Conservation (phyloP, 1,140 invertebrate species). For the Drosophila tristis region DNA sequence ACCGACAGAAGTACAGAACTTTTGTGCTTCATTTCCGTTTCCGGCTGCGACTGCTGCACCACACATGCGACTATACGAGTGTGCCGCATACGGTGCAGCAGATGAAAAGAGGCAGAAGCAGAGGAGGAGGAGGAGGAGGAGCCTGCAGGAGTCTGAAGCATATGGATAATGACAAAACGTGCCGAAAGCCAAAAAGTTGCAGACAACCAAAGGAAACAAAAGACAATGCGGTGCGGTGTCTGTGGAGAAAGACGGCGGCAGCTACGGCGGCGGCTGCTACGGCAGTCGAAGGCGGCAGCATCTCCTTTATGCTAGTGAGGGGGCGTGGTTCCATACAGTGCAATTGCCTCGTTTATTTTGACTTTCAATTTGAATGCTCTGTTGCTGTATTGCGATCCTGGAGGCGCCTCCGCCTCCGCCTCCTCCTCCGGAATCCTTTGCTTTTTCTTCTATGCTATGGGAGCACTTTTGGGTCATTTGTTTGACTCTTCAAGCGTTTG, state of each 20-base stretch:
- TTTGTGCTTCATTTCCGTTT: constrained; percentile 62
- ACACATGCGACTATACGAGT: constrained; percentile 5
- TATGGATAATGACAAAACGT: constrained; percentile 56
- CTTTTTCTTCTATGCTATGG: constrained; percentile 18
- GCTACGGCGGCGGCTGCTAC: neutral
- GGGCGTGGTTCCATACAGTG: constrained; percentile 9
- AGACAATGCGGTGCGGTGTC: constrained; percentile 37
- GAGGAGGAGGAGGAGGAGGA: too few species aligned
- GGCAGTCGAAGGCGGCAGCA: neutral
- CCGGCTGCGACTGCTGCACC: constrained; percentile 19
- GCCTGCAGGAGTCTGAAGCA: constrained; percentile 15
- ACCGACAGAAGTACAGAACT: constrained; percentile 22
- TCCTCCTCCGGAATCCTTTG: neutral
- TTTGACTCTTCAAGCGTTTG: neutral
- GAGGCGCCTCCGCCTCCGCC: constrained; percentile 7
- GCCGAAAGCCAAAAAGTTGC: constrained; percentile 58
- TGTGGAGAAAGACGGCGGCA: neutral
- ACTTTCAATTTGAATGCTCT: constrained; percentile 55
- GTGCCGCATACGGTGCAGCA: neutral
- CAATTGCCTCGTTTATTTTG: constrained; percentile 46
- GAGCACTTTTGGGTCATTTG: constrained; percentile 22
- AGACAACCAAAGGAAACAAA: constrained; percentile 24
- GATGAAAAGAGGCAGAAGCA: neutral
- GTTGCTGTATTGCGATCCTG: constrained; percentile 9
- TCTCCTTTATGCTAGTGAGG: neutral